Base-by-base conservation (phyloP, 1,140 invertebrate species). In the Microplitis demolitor region DNA sequence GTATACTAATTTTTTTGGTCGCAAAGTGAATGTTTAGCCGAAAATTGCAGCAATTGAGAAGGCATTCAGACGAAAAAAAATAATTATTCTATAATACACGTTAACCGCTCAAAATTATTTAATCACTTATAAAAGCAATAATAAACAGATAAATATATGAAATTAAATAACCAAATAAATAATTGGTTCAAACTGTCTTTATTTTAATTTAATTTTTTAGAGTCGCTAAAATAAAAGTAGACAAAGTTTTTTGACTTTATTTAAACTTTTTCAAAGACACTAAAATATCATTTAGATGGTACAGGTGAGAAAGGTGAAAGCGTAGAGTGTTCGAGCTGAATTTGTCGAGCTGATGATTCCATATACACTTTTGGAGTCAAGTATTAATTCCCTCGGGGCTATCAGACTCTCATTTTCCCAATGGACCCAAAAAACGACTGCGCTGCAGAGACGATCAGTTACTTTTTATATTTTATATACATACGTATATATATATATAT, bases 11-110 rank as follows among this genome's bases (percentile, higher is more conserved):
- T 54, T 58, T 69, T 37, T 69, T 58, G 31, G 4, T 60, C 16
- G 54, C 67, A 79, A 78, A 78, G 76, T 74, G 78, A 80, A 77
- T 51, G 76, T 76, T 79, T 77, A 53, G 66, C 68, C 62, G 74
- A 78, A 77, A 79, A 76, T 76, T 68, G 45, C 33, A 11, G 62
- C 50, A 74, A 78, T 77, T 66, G 66, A 69, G 53, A 58, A 56
- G 35, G 16, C 34, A 69, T 69, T 69, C 39, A 69, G 37, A 33
- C 33, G 5, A 6, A 35, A 34, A 60, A 60, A 9, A 31, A 60
- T 31, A 13, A 24, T 6, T 31, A 16, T 4, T 56, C n/a, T 14
- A 56, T 14, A 56, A 1, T 45, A 45, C 11, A 45, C 4, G 11
- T 45, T 45, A 6, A 45, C 11, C 39, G 39, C 39, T 45, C 11